These are phyloP conservation scores for Pseudolaguvia tuberculata DNA, from an alignment of 2,113 vertebrate species.

Conservation along the genomic window DNA sequence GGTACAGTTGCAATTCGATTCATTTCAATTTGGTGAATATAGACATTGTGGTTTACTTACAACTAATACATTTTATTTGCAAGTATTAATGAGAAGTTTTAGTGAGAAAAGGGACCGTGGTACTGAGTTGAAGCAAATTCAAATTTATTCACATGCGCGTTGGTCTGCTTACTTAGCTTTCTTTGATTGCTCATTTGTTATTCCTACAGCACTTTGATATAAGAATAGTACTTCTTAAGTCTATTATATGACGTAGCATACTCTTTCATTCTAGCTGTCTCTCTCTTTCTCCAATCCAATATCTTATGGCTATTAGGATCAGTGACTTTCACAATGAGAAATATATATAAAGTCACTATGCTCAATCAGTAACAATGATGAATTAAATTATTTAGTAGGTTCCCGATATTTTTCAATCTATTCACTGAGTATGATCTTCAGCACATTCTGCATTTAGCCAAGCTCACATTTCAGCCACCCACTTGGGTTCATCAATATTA, in stretches of 20 bases:
- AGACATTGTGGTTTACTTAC: no score
- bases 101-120: no score
- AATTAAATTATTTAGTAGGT: constrained; percentile 17
- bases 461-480: constrained; percentile 36
- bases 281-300: background rate
- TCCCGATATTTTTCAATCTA: background rate
- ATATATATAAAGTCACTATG: background rate
- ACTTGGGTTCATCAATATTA: constrained; percentile 44
- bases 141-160: background rate
- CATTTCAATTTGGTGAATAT: no score
- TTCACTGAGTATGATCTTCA: constrained; percentile 34
- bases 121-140: no score
- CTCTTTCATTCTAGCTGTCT: background rate
- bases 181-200: constrained; percentile 25
- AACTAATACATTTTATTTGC: no score
- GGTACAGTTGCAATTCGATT: no score
- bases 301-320: background rate
- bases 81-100: no score
- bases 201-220: constrained; percentile 11
- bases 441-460: constrained; percentile 31
- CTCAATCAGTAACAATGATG: constrained; percentile 28
- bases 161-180: background rate
- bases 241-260: background rate
- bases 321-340: constrained; percentile 6
- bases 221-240: background rate